Evolutionary conservation across 2,888 invertebrate species (phyloP).

Genomic region (Unio delphinus): DNA sequence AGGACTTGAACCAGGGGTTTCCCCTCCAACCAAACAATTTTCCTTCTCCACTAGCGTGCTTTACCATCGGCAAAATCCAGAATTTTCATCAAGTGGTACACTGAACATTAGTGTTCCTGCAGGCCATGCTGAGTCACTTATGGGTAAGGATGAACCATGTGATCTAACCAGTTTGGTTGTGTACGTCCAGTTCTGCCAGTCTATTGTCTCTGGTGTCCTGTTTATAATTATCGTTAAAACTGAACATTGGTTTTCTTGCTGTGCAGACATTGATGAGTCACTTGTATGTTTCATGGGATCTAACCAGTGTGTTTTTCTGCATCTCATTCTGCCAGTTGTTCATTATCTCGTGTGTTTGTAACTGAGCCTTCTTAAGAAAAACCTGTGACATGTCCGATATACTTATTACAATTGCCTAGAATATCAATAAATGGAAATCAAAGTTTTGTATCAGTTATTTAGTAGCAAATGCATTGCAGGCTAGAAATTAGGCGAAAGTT

Average conservation of each 20-base stretch:
- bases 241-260: constrained; percentile 31
- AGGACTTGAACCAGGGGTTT: constrained; percentile 43
- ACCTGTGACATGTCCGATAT: too few relatives aligned
- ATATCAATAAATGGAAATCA: too few relatives aligned
- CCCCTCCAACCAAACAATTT: constrained; percentile 58
- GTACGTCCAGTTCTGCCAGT: constrained; percentile 3
- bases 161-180: constrained; percentile 2
- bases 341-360: neutral
- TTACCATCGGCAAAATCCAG: constrained; percentile 59
- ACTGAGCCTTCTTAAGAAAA: too few relatives aligned
- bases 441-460: too few relatives aligned
- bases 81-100: constrained; percentile 54
- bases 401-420: too few relatives aligned
- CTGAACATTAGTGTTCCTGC: constrained; percentile 40
- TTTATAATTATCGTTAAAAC: constrained; percentile 4
- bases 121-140: constrained; percentile 49
- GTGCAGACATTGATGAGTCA: constrained; percentile 44
- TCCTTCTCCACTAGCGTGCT: constrained; percentile 62
- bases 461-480: too few relatives aligned
- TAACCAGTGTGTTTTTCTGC: constrained; percentile 4
- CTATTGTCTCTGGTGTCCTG: neutral
- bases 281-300: constrained; percentile 30
- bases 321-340: constrained; percentile 1
- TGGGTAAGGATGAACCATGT: constrained; percentile 53
- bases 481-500: too few relatives aligned